Evolutionary conservation across 2,113 vertebrate genomes (phyloP).

Genomic region (Ptychochromis oligacanthus): DNA sequence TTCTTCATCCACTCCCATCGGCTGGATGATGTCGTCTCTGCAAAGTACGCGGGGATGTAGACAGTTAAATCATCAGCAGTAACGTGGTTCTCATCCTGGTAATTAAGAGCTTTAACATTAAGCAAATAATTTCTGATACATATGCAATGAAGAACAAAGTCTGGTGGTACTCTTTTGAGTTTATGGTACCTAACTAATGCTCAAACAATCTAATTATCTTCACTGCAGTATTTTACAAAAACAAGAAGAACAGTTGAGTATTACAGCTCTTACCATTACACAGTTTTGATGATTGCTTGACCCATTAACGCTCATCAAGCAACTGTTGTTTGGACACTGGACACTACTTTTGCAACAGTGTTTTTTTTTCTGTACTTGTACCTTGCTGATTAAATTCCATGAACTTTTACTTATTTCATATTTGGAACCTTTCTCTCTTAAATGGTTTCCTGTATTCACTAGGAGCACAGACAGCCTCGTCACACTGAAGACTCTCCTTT

Average conservation of each 20-base stretch:
- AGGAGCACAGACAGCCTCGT: too few species aligned
- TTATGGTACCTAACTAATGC: not conserved
- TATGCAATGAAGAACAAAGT: not conserved
- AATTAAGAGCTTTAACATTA: not conserved
- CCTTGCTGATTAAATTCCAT: not conserved
- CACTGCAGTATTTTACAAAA: not conserved
- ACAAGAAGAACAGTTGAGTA: not conserved
- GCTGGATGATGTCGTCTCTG: slow-evolving; percentile 73
- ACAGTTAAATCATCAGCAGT: not conserved
- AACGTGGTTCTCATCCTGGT: not conserved
- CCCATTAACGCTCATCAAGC: not conserved
- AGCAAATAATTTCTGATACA: too few species aligned
- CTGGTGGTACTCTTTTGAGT: not conserved
- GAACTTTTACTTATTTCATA: not conserved
- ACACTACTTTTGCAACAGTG: not conserved
- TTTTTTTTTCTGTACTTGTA: not conserved
- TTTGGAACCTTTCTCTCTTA: too few species aligned
- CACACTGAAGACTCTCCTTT: not conserved
- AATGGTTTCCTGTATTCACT: not conserved
- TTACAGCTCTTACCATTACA: not conserved
- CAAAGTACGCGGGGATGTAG: not conserved
- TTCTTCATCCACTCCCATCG: slow-evolving; percentile 71
- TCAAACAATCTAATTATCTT: not conserved
- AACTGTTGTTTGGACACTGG: not conserved
- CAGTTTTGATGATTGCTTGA: not conserved